Conservation (phyloP, 2,888 invertebrate species). For the Orthosia gothica region DNA sequence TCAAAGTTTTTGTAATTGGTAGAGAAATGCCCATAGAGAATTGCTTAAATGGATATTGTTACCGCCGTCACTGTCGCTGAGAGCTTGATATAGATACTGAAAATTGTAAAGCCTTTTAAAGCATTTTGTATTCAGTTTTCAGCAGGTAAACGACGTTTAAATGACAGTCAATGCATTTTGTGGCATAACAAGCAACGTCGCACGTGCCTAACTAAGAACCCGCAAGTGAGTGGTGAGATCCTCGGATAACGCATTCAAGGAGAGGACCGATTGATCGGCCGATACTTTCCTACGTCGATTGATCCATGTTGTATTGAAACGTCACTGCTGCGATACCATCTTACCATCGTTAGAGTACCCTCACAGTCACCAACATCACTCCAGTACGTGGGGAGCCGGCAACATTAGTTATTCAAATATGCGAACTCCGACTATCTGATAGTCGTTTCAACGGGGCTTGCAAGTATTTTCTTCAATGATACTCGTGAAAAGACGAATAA, state of each 20-base stretch:
- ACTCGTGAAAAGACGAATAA: constrained; percentile 79
- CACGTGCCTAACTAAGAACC: constrained; percentile 72
- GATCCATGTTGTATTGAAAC: constrained; percentile 90
- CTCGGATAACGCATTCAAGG: constrained; percentile 72
- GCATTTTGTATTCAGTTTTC: constrained; percentile 26
- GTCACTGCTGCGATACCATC: constrained; percentile 88
- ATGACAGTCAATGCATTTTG: constrained; percentile 32
- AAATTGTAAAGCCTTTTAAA: constrained; percentile 14
- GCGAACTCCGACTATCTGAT: constrained; percentile 85
- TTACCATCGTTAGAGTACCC: constrained; percentile 84
- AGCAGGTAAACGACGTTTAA: constrained; percentile 32
- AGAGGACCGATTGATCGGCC: constrained; percentile 76
- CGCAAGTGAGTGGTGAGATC: constrained; percentile 74
- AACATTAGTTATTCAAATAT: constrained; percentile 90
- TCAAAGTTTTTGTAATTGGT: constrained; percentile 32
- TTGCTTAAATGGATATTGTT: constrained; percentile 9
- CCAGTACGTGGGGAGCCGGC: constrained; percentile 75
- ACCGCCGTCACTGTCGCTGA: not conserved
- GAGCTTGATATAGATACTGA: constrained; percentile 5
- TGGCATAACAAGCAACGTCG: constrained; percentile 55
- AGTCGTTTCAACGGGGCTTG: constrained; percentile 76
- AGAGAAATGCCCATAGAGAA: constrained; percentile 11
- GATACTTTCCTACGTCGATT: constrained; percentile 81
- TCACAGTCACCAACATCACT: constrained; percentile 75
- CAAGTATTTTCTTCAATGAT: constrained; percentile 79